Evolutionary conservation across 2,888 invertebrate genomes (phyloP), one percentile per base, ranked within the genome.

Genomic region (Trypoxylon attenuatum): DNA sequence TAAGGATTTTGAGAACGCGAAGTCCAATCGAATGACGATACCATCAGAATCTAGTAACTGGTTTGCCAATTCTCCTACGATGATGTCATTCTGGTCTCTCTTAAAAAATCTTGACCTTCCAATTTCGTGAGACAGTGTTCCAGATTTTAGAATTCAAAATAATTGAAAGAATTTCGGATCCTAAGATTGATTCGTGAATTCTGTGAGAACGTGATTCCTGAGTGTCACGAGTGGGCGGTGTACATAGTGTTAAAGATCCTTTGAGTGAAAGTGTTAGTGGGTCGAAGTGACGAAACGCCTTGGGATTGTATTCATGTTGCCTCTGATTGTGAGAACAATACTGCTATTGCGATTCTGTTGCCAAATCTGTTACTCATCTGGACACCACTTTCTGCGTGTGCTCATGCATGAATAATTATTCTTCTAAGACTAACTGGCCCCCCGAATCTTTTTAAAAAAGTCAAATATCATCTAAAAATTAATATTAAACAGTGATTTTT

Each of bases 301-400:
- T 22, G 23, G 16, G 13, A 5, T 33, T 33, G 13, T 33, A 33
- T 10, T 13, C 13, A 13, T 18, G 25, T 39, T n/a, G n/a, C n/a
- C n/a, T n/a, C n/a, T 19, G 29, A 33, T 13, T 46, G 23, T 21
- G 15, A 27, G 16, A 50, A 27, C 16, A 25, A 2, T 52, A 21
- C 50, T 8, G 5, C 27, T 27, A 4, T 18, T 19, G 47, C 2
- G 27, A 29, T 27, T 16, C 29, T 16, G 16, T 13, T 18, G 10
- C 18, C 8, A 5, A 13, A 27, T 76, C 68, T 69, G 63, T 71
- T 43, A 42, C n/a, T n/a, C n/a, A n/a, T n/a, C n/a, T n/a, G n/a
- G n/a, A n/a, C n/a, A n/a, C n/a, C n/a, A n/a, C n/a, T n/a, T n/a
- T n/a, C n/a, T n/a, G n/a, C n/a, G n/a, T n/a, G n/a, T n/a, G n/a